Conservation (phyloP, 2,113 vertebrate genomes). For the Sander vitreus region DNA sequence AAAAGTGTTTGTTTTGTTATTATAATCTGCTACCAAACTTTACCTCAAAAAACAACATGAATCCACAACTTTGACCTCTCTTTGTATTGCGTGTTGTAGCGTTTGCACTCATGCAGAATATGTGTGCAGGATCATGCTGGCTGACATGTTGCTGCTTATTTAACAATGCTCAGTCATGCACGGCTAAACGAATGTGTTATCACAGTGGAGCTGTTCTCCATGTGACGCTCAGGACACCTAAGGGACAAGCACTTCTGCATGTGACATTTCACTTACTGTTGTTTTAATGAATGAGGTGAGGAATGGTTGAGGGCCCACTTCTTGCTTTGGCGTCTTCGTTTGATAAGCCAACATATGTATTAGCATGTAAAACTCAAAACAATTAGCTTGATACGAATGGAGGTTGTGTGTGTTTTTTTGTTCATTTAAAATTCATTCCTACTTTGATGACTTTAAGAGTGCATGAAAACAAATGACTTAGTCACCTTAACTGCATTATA, state of each 20-base stretch:
- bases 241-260: slow-evolving; percentile 28
- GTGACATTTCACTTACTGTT: slow-evolving; percentile 68
- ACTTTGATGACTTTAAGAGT: slow-evolving; percentile 34
- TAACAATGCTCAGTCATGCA: slow-evolving; percentile 59
- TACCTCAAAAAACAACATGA: not conserved
- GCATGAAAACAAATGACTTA: slow-evolving; percentile 49
- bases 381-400: slow-evolving; percentile 14
- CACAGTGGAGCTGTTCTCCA: slow-evolving; percentile 25
- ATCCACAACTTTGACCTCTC: not conserved
- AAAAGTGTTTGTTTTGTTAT: not conserved
- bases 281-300: slow-evolving; percentile 67
- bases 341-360: slow-evolving; percentile 62
- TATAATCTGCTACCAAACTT: not conserved
- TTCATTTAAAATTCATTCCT: slow-evolving; percentile 43
- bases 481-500: slow-evolving; percentile 51
- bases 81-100: not conserved
- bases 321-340: slow-evolving; percentile 32
- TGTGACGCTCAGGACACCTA: slow-evolving; percentile 24
- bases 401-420: slow-evolving; percentile 34
- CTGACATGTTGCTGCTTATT: slow-evolving; percentile 40
- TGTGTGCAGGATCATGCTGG: slow-evolving; percentile 33
- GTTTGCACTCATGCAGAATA: not conserved
- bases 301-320: slow-evolving; percentile 50
- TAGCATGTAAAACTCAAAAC: slow-evolving; percentile 23
- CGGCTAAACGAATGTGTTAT: slow-evolving; percentile 33